Conservation (phyloP, 2,113 vertebrate genomes). For the Myxocyprinus asiaticus region DNA sequence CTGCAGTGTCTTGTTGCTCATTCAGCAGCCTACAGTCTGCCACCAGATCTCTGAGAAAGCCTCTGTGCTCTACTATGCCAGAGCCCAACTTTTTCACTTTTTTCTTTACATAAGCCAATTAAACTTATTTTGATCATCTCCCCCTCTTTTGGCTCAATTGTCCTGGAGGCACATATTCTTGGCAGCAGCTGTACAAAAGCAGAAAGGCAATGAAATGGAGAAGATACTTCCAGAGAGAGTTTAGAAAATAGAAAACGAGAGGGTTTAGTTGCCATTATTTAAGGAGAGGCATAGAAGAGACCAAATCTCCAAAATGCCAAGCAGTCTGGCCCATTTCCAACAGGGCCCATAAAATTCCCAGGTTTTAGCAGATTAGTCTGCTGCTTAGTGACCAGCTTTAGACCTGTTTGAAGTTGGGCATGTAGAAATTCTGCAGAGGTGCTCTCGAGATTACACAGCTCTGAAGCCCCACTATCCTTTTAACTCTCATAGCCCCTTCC, state of each 20-base stretch:
- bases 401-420: slow-evolving; percentile 46
- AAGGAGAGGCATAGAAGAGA: slow-evolving; percentile 16
- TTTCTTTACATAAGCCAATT: slow-evolving; percentile 27
- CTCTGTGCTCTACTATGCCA: background rate
- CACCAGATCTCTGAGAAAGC: background rate
- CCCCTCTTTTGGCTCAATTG: slow-evolving; percentile 19
- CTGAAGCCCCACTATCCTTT: background rate
- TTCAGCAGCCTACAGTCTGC: background rate
- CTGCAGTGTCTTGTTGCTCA: slow-evolving; percentile 10
- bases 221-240: background rate
- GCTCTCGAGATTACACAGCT: slow-evolving; percentile 3
- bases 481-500: no score
- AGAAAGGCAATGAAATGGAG: slow-evolving; percentile 7
- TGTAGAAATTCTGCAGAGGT: slow-evolving; percentile 41
- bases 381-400: slow-evolving; percentile 52
- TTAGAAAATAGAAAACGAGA: no score
- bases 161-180: slow-evolving; percentile 23
- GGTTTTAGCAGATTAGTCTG: slow-evolving; percentile 56
- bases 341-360: slow-evolving; percentile 38
- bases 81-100: slow-evolving; percentile 12
- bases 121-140: slow-evolving; percentile 39
- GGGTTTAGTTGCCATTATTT: slow-evolving; percentile 28
- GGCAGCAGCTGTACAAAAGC: slow-evolving; percentile 40
- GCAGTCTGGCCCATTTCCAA: slow-evolving; percentile 42
- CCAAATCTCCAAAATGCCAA: slow-evolving; percentile 47